Evolutionary conservation across 2,797 vertebrate genomes (phyloP).

Genomic region (Gila robusta): DNA sequence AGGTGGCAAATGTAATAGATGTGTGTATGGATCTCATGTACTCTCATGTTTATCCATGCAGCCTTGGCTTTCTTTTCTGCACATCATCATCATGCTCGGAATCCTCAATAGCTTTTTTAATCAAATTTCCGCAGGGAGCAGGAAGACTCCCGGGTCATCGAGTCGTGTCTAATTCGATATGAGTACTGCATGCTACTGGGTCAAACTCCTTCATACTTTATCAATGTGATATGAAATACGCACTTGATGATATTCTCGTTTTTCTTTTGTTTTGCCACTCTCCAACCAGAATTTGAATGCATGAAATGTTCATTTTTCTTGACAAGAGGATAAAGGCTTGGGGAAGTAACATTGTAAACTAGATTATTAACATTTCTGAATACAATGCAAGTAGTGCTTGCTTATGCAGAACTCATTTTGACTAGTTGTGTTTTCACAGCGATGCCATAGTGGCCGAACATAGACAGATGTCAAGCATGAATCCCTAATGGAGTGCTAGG

Average conservation of each 20-base stretch:
- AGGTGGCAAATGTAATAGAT: constrained; percentile 53
- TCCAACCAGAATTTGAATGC: not conserved
- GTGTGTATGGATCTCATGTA: constrained; percentile 27
- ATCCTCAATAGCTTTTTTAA: constrained; percentile 50
- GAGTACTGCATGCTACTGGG: constrained; percentile 40
- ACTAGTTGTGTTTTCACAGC: not conserved
- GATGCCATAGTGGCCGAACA: constrained; percentile 66
- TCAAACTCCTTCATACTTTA: constrained; percentile 34
- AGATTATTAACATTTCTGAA: not conserved
- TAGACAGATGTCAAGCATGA: constrained; percentile 80
- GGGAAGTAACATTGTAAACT: not conserved
- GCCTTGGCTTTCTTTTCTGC: constrained; percentile 30
- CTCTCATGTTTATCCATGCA: constrained; percentile 26
- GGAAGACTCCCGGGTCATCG: constrained; percentile 45
- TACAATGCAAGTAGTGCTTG: not conserved
- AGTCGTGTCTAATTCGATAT: constrained; percentile 37
- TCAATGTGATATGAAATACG: constrained; percentile 2
- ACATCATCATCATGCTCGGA: constrained; percentile 36
- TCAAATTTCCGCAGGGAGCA: constrained; percentile 45
- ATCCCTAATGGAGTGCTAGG: constrained; percentile 64
- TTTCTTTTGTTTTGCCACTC: not conserved
- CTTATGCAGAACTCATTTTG: not conserved
- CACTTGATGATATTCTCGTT: not conserved
- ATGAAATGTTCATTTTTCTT: not conserved
- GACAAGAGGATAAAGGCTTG: not conserved